Evolutionary conservation across 2,888 invertebrate genomes (phyloP).

Genomic region (Lamellibrachia satsuma): DNA sequence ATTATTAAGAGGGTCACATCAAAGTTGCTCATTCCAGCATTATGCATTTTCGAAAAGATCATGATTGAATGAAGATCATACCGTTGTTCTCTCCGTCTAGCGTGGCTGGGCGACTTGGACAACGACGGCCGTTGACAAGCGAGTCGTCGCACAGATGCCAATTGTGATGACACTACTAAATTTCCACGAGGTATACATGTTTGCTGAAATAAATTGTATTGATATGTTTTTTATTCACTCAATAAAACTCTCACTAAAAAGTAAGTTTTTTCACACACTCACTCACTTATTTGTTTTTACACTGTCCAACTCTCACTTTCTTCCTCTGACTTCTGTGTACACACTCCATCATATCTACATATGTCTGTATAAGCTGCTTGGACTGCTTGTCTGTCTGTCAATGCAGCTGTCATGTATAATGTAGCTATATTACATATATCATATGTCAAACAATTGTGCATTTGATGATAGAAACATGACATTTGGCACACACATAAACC

Average conservation of each 20-base stretch:
- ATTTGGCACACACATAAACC: too few relatives aligned
- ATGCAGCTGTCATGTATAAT: too few relatives aligned
- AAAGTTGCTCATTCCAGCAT: background rate
- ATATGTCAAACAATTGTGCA: too few relatives aligned
- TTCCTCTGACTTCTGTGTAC: too few relatives aligned
- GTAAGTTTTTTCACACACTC: background rate
- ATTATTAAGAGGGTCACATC: too few relatives aligned
- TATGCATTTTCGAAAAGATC: background rate
- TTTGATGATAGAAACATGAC: too few relatives aligned
- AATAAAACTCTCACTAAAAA: background rate
- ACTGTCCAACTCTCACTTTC: too few relatives aligned
- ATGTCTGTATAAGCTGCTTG: too few relatives aligned
- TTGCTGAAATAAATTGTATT: background rate
- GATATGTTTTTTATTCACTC: background rate
- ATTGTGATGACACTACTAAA: background rate
- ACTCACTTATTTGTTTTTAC: background rate
- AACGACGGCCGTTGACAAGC: slow-evolving; percentile 14
- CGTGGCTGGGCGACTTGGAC: slow-evolving; percentile 19
- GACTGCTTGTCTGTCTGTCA: too few relatives aligned
- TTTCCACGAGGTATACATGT: background rate
- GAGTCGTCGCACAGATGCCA: slow-evolving; percentile 17
- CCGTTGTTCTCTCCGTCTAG: background rate
- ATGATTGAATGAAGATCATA: background rate
- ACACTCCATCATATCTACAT: too few relatives aligned
- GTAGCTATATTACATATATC: too few relatives aligned